Base-by-base conservation (phyloP, 2,113 vertebrate genomes). In the Vicugna pacos region DNA sequence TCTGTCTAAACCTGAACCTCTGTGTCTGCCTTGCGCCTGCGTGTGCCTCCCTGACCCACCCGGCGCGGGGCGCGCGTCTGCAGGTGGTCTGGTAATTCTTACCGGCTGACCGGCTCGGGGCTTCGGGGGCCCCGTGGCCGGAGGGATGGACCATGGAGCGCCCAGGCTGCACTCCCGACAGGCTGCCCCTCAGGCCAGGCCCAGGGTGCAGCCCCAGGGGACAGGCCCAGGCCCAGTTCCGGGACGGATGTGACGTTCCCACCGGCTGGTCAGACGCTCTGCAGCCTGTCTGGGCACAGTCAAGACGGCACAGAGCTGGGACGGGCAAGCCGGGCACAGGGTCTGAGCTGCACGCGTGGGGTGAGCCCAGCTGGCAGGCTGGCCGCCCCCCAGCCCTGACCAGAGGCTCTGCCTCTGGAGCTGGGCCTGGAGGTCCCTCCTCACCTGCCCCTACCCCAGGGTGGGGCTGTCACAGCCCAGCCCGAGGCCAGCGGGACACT, bases 21-120 rank as follows among this genome's bases (percentile, higher is more conserved):
- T 3, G 0, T 0, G 42, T 56, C 38, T 0, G 26, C 50, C 14
- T 72, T 10, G 0, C 12, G 19, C 42, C 70, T 4, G n/a, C 4
- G 4, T 7, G 1, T 4, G 13, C 58, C 32, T 54, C 56, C 32
- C 75, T 13, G 14, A 17, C 8, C 52, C 3, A 24, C 24, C 42
- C 56, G 50, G 48, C 9, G 20, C 1, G 38, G 38, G 56, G 24
- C 42, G 46, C 15, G 3, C 6, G 13, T 10, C 84, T 58, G 67
- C 24, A 56, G 8, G 19, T 6, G 52, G 8, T 16, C 17, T 26
- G 26, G 12, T 19, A 35, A 52, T 30, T 8, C 30, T 22, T 6
- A 22, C 32, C n/a, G 5, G 67, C 46, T 3, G 35, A 46, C 48
- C 38, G 3, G 54, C 60, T 2, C 4, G 0, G 92, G 62, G 17